Conservation (phyloP, 1,140 invertebrate genomes). For the Rhizoglyphus robini region DNA sequence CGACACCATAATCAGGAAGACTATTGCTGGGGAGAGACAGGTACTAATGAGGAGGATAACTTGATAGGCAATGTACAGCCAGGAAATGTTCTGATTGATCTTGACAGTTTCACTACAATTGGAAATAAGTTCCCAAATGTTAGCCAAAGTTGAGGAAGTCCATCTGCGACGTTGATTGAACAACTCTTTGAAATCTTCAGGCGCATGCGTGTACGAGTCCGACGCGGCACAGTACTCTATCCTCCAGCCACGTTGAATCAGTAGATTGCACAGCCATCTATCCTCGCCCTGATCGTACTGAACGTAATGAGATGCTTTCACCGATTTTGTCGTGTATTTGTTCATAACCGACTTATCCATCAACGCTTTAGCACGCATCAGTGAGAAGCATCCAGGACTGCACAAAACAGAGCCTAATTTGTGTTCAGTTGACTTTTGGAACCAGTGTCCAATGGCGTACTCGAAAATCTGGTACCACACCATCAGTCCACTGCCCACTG, state of each 20-base stretch:
- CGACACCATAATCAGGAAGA: conserved; percentile 91
- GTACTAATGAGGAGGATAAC: conserved; percentile 66
- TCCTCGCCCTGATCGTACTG: conserved; percentile 97
- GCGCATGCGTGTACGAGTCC: no score
- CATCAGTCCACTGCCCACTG: no score
- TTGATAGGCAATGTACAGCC: no score
- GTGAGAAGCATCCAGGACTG: no score
- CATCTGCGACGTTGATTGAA: conserved; percentile 79
- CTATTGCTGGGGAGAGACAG: conserved; percentile 73
- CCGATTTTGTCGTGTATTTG: conserved; percentile 63
- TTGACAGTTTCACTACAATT: conserved; percentile 73
- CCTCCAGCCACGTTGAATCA: conserved; percentile 87
- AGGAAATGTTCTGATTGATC: no score
- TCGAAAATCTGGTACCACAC: no score
- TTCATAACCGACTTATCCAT: no score
- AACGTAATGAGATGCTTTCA: conserved; percentile 69
- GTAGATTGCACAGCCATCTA: conserved; percentile 87
- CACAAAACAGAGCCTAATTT: no score
- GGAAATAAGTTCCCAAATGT: conserved; percentile 83
- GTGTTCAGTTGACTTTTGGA: no score
- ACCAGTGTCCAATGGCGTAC: no score
- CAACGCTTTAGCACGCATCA: no score
- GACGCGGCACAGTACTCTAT: conserved; percentile 97
- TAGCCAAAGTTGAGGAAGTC: conserved; percentile 93
- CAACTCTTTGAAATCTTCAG: no score